A percentile compares a stretch with the other conserved stretches of the same genome.
Conservation (phyloP, 1,140 invertebrate genomes). For the Leptestheria dahalacensis region DNA sequence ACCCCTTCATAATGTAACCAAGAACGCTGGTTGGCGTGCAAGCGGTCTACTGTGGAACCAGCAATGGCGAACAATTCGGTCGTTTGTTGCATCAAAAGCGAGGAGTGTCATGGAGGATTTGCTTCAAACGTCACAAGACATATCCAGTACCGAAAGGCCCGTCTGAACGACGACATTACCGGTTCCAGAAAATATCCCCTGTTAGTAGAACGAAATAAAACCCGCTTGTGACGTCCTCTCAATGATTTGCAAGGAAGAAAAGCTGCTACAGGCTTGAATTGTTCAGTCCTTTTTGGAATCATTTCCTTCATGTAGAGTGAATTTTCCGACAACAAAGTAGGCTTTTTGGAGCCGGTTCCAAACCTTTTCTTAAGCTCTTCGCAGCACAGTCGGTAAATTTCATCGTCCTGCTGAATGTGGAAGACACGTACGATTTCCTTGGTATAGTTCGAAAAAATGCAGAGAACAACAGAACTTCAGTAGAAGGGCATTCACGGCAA, state of each 20-base stretch:
- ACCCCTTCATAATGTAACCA: not conserved
- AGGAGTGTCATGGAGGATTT: not conserved
- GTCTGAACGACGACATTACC: not conserved
- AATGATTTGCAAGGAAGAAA: not conserved
- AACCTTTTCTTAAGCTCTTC: not conserved
- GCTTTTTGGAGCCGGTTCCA: not conserved
- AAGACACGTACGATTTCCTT: not conserved
- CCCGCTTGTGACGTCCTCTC: not conserved
- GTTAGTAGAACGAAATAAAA: not conserved
- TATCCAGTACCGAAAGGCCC: not conserved
- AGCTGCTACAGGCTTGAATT: not conserved
- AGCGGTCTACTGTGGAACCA: not conserved
- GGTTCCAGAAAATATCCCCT: not conserved
- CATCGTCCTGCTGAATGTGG: not conserved
- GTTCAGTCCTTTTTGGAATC: not conserved
- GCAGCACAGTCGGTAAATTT: not conserved
- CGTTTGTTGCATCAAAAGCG: not conserved
- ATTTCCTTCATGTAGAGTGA: not conserved
- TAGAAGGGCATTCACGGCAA: not conserved
- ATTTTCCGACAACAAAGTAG: not conserved
- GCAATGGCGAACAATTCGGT: not conserved
- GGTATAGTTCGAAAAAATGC: not conserved
- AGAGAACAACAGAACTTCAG: not conserved
- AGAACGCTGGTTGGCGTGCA: not conserved
- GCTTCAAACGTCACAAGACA: not conserved